Percentiles rank a stretch among this genome's conserved stretches.
Evolutionary conservation across 2,888 invertebrate species (phyloP).

Genomic region (Watsonalla binaria): DNA sequence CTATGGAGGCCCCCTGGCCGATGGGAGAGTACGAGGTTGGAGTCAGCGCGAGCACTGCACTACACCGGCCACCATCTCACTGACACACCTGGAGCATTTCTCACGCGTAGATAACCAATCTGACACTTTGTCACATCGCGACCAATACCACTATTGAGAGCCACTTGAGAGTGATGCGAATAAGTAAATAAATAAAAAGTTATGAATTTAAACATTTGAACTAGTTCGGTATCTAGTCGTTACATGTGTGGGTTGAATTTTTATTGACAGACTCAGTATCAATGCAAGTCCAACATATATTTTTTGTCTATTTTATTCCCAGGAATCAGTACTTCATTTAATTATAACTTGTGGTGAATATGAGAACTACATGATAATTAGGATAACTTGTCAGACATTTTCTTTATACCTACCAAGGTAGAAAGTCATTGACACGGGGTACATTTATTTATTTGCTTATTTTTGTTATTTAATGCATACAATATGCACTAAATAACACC

Average conservation of each 20-base stretch:
- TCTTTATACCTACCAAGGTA: too few relatives aligned
- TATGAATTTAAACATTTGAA: not conserved
- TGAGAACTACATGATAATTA: too few relatives aligned
- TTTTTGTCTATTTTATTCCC: too few relatives aligned
- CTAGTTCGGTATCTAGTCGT: not conserved
- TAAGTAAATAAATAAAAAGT: not conserved
- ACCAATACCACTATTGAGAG: slow-evolving; percentile 1
- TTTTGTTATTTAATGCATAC: too few relatives aligned
- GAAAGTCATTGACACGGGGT: too few relatives aligned
- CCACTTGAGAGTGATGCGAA: not conserved
- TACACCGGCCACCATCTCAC: slow-evolving; percentile 36
- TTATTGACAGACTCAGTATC: too few relatives aligned
- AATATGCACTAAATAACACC: too few relatives aligned
- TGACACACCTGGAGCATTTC: slow-evolving; percentile 22
- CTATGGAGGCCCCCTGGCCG: slow-evolving; percentile 18
- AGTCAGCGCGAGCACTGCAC: slow-evolving; percentile 3
- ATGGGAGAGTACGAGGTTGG: not conserved
- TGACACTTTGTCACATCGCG: slow-evolving; percentile 13
- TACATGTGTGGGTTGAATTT: not conserved
- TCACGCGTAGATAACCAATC: slow-evolving; percentile 22
- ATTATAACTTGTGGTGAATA: too few relatives aligned
- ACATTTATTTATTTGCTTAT: too few relatives aligned
- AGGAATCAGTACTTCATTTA: too few relatives aligned
- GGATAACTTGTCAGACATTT: too few relatives aligned
- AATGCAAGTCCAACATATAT: too few relatives aligned